A percentile compares a stretch with the other conserved stretches of the same genome.
Evolutionary conservation across 2,113 vertebrate species (phyloP).

Genomic region (Pimephales promelas): DNA sequence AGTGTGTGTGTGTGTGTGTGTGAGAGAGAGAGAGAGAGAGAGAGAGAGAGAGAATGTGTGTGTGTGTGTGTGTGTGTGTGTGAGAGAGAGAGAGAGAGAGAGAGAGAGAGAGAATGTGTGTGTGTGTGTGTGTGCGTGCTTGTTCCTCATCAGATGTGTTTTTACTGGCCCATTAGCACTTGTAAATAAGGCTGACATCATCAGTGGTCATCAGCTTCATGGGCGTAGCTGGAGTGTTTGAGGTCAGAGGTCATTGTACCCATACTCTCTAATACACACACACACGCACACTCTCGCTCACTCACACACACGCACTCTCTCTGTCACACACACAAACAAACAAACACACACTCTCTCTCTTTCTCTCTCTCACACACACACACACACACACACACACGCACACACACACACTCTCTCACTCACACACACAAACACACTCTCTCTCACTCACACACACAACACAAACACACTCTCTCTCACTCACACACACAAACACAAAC

Average conservation of each 20-base stretch:
- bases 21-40: too few relatives aligned
- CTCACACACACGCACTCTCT: background rate
- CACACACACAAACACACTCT: too few relatives aligned
- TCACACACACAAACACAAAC: too few relatives aligned
- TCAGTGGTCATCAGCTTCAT: background rate
- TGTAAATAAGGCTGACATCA: slow-evolving; percentile 25
- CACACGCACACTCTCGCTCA: background rate
- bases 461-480: background rate
- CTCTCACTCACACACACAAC: too few relatives aligned
- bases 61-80: background rate
- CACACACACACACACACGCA: background rate
- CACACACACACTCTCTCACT: background rate
- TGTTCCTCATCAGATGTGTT: background rate
- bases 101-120: background rate
- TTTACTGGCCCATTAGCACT: background rate
- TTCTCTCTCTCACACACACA: too few relatives aligned
- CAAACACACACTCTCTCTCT: too few relatives aligned
- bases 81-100: too few relatives aligned
- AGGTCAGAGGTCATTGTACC: background rate
- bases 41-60: background rate
- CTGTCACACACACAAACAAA: background rate
- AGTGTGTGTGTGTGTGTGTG: background rate
- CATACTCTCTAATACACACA: background rate
- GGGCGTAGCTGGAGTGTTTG: background rate
- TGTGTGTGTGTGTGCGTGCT: background rate